Base-by-base conservation (phyloP, 2,888 invertebrate species). In the Eupithecia inturbata region DNA sequence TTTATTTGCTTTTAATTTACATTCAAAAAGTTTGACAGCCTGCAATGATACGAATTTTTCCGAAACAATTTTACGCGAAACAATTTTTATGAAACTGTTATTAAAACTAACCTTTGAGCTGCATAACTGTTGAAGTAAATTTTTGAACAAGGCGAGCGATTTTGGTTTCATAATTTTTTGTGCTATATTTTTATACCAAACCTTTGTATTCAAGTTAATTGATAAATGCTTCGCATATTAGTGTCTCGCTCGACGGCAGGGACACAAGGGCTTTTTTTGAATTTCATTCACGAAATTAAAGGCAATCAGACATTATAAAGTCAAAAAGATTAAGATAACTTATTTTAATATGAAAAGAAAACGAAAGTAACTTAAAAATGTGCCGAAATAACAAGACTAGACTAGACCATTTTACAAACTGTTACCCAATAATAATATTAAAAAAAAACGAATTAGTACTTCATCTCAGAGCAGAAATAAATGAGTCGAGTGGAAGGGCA, bases 401-500 rank as follows among this genome's bases (percentile, higher is more conserved):
- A 26, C 57, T 57, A 57, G 12, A 57, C 53, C 53, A 26, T 57
- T 57, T 64, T 64, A 36, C 76, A 78, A 79, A 82, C 79, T 80
- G 74, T 77, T 75, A 70, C 72, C 72, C 28, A 78, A 82, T 80
- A 78, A 79, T n/a, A 81, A 80, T 78, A 83, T 81, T 80, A 80
- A 22, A 19, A 81, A 83, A 77, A 73, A 70, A 79, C 76, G 77
- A 83, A 85, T 84, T 81, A n/a, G n/a, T n/a, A 80, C 80, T 89
- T 64, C 85, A 87, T 85, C 80, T 81, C 88, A 86, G 87, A 81
- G 72, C 86, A 84, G 81, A 84, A 86, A 90, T 91, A 90, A 91
- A 91, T 91, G 88, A 87, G 85, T 77, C 72, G 77, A 78, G 77
- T 77, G 79, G 73, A 74, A 75, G 70, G 75, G 70, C 76, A 77